Base-by-base conservation (phyloP, 1,140 invertebrate species). In the Musca domestica region DNA sequence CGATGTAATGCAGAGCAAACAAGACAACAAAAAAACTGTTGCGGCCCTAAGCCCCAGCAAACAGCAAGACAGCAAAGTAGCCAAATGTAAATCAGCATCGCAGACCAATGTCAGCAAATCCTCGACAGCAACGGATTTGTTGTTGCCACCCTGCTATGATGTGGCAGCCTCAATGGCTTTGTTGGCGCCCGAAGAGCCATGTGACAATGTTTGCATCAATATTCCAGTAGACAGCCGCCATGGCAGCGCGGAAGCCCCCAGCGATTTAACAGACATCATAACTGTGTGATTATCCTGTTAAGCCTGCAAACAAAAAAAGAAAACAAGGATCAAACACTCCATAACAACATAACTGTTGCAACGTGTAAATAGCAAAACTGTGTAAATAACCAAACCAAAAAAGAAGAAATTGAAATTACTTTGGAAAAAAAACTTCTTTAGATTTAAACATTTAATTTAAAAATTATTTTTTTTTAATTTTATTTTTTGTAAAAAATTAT, bases 1-100 rank as follows among this genome's bases (percentile, higher is more conserved):
- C 54, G 74, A 76, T 27, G n/a, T n/a, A n/a, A 67, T 56, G 15
- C 9, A 15, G 15, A 46, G n/a, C n/a, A 41, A 54, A 41, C 34
- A 41, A 41, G 34, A 5, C 72, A 71, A 48, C 69, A 68, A 48
- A 27, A 51, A 19, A 2, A 19, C 19, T 2, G 5, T n/a, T n/a
- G n/a, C 23, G 19, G 17, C 25, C 12, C 12, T 17, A 52, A 46
- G 65, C 51, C 25, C 2, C 52, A 66, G 25, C 30, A n/a, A n/a
- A n/a, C n/a, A n/a, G n/a, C n/a, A n/a, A n/a, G n/a, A n/a, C n/a
- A n/a, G n/a, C n/a, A 41, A 20, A 46, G 49, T 63, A 58, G 17
- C 47, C 14, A 51, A 52, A 69, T 47, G 51, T 58, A 64, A 56
- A 65, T 46, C 64, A 64, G n/a, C 34, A 64, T 15, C 58, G 46